Conservation (phyloP, 2,888 invertebrate species). For the Mythimna albipuncta region DNA sequence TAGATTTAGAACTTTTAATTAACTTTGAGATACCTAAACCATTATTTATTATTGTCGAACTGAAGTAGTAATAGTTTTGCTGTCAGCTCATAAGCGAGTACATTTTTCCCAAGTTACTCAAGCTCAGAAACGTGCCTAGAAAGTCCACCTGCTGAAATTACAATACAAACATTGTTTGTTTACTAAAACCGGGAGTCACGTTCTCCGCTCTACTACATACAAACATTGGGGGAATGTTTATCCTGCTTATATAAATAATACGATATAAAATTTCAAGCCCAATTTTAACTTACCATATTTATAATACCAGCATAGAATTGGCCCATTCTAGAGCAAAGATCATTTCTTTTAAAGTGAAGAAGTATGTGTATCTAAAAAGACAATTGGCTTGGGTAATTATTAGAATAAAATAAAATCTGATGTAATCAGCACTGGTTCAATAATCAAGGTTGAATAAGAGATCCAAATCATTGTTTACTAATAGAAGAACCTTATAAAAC, state of each 20-base stretch:
- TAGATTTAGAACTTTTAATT: neutral
- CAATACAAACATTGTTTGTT: conserved; percentile 72
- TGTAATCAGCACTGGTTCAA: too few relatives aligned
- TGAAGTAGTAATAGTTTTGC: neutral
- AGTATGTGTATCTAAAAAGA: too few relatives aligned
- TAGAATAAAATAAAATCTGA: too few relatives aligned
- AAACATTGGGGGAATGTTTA: conserved; percentile 68
- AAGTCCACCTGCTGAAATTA: conserved; percentile 74
- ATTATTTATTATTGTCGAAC: neutral
- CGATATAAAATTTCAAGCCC: conserved; percentile 64
- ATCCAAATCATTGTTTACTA: too few relatives aligned
- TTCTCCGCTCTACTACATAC: conserved; percentile 67
- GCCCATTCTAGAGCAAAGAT: neutral
- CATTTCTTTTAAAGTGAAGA: neutral
- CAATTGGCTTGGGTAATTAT: neutral
- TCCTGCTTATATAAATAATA: conserved; percentile 68
- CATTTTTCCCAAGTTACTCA: conserved; percentile 57
- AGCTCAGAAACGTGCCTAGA: conserved; percentile 70
- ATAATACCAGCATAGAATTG: neutral
- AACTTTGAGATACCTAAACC: neutral
- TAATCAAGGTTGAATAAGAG: too few relatives aligned
- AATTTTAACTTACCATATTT: conserved; percentile 43
- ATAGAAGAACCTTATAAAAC: too few relatives aligned
- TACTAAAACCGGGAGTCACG: conserved; percentile 72
- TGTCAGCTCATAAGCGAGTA: conserved; percentile 26